Evolutionary conservation across 2,888 invertebrate genomes (phyloP).

Genomic region (Temnothorax rugatulus): DNA sequence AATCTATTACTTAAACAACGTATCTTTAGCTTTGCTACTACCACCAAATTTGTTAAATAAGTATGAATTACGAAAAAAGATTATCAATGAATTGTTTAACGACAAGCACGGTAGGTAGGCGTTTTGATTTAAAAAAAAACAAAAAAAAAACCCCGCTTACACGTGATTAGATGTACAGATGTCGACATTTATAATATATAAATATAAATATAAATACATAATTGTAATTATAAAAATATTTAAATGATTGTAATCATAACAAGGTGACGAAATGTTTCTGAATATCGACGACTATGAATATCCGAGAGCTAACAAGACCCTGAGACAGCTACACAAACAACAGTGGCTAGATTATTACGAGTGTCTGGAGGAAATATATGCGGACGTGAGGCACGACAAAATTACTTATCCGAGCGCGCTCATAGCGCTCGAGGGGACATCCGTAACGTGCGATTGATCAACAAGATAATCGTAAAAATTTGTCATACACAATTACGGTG

Average conservation of each 20-base stretch:
- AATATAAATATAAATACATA: not conserved
- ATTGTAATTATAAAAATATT: conserved; percentile 10
- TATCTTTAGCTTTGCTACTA: conserved; percentile 20
- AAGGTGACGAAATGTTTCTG: conserved; percentile 70
- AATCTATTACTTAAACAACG: conserved; percentile 24
- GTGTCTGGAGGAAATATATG: conserved; percentile 85
- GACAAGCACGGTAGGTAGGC: conserved; percentile 57
- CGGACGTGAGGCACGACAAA: conserved; percentile 82
- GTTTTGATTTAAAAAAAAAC: not conserved
- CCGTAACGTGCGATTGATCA: conserved; percentile 82
- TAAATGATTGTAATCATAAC: conserved; percentile 8
- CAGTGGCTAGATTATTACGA: conserved; percentile 88
- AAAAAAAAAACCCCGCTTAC: too few relatives aligned
- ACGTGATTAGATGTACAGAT: not conserved
- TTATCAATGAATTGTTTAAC: conserved; percentile 53
- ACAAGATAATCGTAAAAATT: not conserved
- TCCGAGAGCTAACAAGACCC: conserved; percentile 85
- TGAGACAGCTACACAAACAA: conserved; percentile 83
- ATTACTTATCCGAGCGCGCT: conserved; percentile 84
- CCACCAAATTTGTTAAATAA: conserved; percentile 49
- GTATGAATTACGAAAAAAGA: conserved; percentile 60
- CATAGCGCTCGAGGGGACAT: conserved; percentile 86
- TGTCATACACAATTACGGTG: not conserved
- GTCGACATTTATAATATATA: not conserved
- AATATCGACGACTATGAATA: conserved; percentile 85